Percentiles rank a stretch among this genome's conserved stretches.
phyloP scores from a whole-genome alignment of 2,113 vertebrate species.

The Ceyx cyanopectus region DNA sequence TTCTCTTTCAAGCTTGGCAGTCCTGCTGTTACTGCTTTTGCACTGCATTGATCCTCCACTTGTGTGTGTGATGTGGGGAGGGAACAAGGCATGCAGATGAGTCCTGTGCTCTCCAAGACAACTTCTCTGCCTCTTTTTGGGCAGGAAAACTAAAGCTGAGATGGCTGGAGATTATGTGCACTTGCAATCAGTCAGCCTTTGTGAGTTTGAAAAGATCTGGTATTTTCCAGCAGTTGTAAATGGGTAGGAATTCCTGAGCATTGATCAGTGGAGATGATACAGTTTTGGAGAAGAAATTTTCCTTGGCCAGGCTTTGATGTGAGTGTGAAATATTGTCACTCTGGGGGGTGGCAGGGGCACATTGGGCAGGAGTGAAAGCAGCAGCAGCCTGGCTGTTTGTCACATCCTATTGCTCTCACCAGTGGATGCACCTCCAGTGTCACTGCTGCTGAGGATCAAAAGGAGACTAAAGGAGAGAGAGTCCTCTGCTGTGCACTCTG shows the following conservation, averaged over 20 bases:
- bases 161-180: background rate
- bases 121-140: background rate
- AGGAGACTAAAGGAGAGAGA: background rate
- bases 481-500: background rate
- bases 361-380: background rate
- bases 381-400: background rate
- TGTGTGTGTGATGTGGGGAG: background rate
- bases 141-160: background rate
- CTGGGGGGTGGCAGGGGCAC: background rate
- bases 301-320: background rate
- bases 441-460: background rate
- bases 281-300: background rate
- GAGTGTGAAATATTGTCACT: background rate
- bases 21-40: background rate
- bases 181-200: background rate
- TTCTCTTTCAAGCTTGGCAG: background rate
- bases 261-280: background rate
- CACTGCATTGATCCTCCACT: background rate
- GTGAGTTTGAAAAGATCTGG: background rate
- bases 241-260: background rate
- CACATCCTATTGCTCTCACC: background rate
- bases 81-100: background rate
- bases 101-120: background rate
- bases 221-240: background rate
- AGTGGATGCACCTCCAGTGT: background rate